These are phyloP conservation scores for Amitus sp. DNA, from an alignment of 2,888 invertebrate genomes.

Conservation along the genomic window DNA sequence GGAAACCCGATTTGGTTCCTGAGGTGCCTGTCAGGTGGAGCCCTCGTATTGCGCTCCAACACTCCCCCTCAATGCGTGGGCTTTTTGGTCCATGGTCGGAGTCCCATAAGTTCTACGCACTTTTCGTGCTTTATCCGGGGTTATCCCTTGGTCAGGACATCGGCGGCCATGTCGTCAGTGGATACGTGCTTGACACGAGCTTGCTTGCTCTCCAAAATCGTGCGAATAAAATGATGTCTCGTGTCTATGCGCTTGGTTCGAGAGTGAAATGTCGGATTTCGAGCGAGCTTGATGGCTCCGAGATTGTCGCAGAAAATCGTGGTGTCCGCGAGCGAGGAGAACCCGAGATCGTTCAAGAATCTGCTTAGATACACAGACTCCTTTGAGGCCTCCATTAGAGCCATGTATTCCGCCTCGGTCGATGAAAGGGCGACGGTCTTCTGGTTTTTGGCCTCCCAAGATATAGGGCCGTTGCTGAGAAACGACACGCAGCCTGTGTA, in stretches of 20 bases:
- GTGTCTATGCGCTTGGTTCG: constrained; percentile 29
- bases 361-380: not conserved
- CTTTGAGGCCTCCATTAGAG: not conserved
- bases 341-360: not conserved
- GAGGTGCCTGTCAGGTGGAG: too few species aligned
- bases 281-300: constrained; percentile 13
- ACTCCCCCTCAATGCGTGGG: constrained; percentile 15
- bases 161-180: constrained; percentile 21
- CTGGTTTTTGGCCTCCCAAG: not conserved
- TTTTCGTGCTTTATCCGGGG: constrained; percentile 13
- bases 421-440: not conserved
- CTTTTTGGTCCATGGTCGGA: not conserved
- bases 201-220: constrained; percentile 4
- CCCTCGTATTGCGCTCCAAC: constrained; percentile 1
- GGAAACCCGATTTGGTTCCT: too few species aligned
- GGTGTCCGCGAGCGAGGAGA: not conserved
- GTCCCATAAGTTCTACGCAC: constrained; percentile 6
- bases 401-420: not conserved
- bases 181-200: constrained; percentile 9
- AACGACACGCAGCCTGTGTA: not conserved
- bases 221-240: constrained; percentile 21
- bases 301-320: constrained; percentile 19
- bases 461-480: not conserved
- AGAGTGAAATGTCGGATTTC: constrained; percentile 21
- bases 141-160: constrained; percentile 21